Percentiles rank a stretch among this genome's conserved stretches.
These are phyloP conservation scores for Rhaphigaster nebulosa DNA, from an alignment of 2,888 invertebrate species.

Conservation along the genomic window DNA sequence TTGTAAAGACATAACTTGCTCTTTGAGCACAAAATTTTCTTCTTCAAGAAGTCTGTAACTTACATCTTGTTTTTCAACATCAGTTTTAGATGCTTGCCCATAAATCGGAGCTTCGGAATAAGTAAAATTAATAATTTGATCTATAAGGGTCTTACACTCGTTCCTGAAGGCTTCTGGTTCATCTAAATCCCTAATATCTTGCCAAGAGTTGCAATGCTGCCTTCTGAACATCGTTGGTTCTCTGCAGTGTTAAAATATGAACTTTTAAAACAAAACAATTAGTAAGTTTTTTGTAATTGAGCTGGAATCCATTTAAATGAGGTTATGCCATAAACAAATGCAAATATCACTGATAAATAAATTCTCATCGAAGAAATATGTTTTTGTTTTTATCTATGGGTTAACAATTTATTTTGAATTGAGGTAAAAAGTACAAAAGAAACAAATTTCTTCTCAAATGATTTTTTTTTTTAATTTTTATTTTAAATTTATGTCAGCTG, in stretches of 20 bases:
- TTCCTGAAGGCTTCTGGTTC: conserved; percentile 31
- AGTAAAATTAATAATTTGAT: conserved; percentile 14
- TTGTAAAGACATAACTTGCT: conserved; percentile 24
- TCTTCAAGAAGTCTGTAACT: conserved; percentile 42
- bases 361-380: neutral
- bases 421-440: neutral
- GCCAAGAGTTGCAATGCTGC: conserved; percentile 16
- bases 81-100: neutral
- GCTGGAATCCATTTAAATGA: neutral
- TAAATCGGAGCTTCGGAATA: conserved; percentile 21
- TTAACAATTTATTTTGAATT: neutral
- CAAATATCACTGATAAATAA: neutral
- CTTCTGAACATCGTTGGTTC: neutral
- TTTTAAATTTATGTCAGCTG: neutral
- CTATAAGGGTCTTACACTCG: conserved; percentile 8
- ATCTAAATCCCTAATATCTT: conserved; percentile 35
- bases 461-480: neutral
- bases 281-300: neutral
- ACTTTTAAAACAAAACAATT: neutral
- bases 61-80: conserved; percentile 39
- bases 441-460: neutral
- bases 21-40: conserved; percentile 11
- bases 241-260: neutral
- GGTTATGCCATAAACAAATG: neutral
- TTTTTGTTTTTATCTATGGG: neutral